phyloP scores from a whole-genome alignment of 2,797 vertebrate genomes.

The Helicolenus hilgendorfi region DNA sequence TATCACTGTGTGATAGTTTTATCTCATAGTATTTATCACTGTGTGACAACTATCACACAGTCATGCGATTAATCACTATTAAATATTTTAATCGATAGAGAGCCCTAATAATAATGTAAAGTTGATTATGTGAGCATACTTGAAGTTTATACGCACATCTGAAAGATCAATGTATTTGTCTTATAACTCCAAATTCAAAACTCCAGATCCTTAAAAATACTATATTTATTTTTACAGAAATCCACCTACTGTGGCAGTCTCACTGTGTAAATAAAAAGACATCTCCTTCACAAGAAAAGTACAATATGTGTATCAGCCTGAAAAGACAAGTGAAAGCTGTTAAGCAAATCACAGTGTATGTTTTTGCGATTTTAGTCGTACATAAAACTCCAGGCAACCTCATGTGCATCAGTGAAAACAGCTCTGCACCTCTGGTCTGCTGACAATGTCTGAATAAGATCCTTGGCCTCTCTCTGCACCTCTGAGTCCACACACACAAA shows the following conservation, averaged over 20 bases:
- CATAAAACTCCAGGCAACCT: background rate
- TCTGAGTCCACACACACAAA: slow-evolving; percentile 7
- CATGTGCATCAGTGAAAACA: background rate
- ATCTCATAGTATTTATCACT: no score
- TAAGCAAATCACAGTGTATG: background rate
- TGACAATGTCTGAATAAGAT: slow-evolving; percentile 19
- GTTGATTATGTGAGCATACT: background rate
- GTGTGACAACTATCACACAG: no score
- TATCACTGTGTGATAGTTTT: no score
- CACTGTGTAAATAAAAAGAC: background rate
- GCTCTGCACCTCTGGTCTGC: background rate
- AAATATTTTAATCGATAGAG: no score
- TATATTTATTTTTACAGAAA: background rate
- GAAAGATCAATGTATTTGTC: background rate
- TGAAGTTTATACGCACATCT: background rate
- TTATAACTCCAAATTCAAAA: background rate
- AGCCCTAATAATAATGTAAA: background rate
- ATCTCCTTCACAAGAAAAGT: background rate
- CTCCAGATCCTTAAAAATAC: background rate
- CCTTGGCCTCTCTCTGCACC: slow-evolving; percentile 42
- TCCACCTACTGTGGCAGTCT: background rate
- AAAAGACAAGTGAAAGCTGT: background rate
- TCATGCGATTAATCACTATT: no score
- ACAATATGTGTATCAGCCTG: background rate
- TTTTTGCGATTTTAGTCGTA: background rate